These are phyloP conservation scores for Zaprionus obscuricornis DNA, from an alignment of 2,888 invertebrate genomes.

Conservation along the genomic window DNA sequence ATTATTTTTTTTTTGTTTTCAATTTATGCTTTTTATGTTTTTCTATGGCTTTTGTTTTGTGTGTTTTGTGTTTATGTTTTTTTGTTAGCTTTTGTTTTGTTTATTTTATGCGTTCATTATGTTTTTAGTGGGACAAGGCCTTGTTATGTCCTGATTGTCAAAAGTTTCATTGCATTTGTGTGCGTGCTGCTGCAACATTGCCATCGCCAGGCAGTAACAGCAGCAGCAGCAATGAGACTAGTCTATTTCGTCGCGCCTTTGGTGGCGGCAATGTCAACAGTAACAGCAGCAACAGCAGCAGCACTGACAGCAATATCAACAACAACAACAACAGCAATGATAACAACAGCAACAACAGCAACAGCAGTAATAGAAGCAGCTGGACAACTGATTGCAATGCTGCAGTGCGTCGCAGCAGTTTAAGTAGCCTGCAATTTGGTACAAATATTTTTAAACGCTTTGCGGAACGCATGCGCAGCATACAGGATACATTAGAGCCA, in stretches of 20 bases:
- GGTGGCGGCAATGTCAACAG: conserved; percentile 54
- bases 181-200: conserved; percentile 65
- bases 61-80: conserved; percentile 6
- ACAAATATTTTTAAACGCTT: conserved; percentile 83
- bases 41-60: no score
- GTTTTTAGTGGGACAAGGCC: conserved; percentile 83
- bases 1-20: no score
- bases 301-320: conserved; percentile 51
- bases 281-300: conserved; percentile 24
- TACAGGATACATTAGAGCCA: conserved; percentile 37
- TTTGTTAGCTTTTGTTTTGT: conserved; percentile 30
- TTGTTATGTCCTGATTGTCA: conserved; percentile 82
- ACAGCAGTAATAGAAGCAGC: conserved; percentile 31
- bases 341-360: conserved; percentile 51
- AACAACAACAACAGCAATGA: conserved; percentile 32
- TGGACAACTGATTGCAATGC: conserved; percentile 39
- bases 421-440: conserved; percentile 75
- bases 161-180: conserved; percentile 83
- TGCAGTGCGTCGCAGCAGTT: conserved; percentile 57
- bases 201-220: conserved; percentile 29
- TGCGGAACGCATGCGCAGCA: conserved; percentile 79
- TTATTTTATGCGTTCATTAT: conserved; percentile 63
- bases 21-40: no score
- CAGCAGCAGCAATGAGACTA: conserved; percentile 44
- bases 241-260: conserved; percentile 68